These are phyloP conservation scores for Lucilia sericata DNA, from an alignment of 1,140 invertebrate genomes.

Conservation along the genomic window DNA sequence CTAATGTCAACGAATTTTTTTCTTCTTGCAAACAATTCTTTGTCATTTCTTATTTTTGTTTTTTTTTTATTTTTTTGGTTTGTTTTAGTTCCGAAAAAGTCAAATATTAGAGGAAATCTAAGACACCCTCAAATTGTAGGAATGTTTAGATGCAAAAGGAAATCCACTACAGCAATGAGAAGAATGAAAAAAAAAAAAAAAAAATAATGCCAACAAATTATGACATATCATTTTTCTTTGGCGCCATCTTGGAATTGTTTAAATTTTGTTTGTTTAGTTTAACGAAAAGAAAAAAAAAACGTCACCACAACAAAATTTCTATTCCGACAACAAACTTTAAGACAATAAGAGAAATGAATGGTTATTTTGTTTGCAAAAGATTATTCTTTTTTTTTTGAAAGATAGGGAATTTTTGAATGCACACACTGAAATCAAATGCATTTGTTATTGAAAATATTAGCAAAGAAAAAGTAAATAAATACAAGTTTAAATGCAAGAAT, in stretches of 20 bases:
- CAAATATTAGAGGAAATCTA: neutral
- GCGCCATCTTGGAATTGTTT: slow-evolving; percentile 45
- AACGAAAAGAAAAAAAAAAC: neutral
- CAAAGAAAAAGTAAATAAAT: slow-evolving; percentile 27
- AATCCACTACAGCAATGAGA: slow-evolving; percentile 24
- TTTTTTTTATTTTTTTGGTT: neutral
- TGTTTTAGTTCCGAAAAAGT: neutral
- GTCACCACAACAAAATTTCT: slow-evolving; percentile 35
- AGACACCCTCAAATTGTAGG: neutral
- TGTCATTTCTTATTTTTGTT: too few relatives aligned
- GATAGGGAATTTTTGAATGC: neutral
- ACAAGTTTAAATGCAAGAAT: neutral
- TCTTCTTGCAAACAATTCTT: neutral
- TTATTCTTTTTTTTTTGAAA: neutral
- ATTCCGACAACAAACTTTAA: slow-evolving; percentile 27
- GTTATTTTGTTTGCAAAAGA: neutral
- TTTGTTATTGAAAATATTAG: slow-evolving; percentile 35
- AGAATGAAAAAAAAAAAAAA: slow-evolving; percentile 1
- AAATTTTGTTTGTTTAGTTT: neutral
- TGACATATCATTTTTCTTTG: slow-evolving; percentile 49
- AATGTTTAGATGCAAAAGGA: neutral
- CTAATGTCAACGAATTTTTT: neutral
- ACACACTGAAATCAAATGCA: slow-evolving; percentile 7
- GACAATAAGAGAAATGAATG: slow-evolving; percentile 39
- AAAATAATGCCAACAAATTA: slow-evolving; percentile 47